Conservation (phyloP, 2,888 invertebrate species). For the Leptopilina myrica region DNA sequence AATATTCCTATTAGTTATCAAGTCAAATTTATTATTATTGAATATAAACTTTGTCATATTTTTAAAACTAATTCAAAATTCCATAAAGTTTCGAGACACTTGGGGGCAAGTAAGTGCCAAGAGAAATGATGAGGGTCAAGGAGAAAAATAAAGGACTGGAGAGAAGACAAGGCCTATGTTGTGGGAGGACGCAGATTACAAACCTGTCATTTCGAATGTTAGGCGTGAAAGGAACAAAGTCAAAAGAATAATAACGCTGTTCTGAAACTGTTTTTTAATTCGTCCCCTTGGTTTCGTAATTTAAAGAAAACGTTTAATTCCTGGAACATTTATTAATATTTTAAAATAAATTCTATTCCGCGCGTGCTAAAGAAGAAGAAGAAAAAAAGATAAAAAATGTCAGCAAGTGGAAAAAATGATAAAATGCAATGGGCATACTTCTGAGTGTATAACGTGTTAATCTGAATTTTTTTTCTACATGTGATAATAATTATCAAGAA, state of each 20-base stretch:
- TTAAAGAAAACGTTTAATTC: too few species aligned
- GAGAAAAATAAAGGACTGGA: slow-evolving; percentile 34
- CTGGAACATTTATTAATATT: too few species aligned
- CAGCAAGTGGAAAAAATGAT: too few species aligned
- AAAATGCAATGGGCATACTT: too few species aligned
- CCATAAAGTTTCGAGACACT: not conserved
- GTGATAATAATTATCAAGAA: too few species aligned
- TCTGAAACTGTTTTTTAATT: not conserved
- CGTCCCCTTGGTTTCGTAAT: too few species aligned
- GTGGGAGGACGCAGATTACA: slow-evolving; percentile 70
- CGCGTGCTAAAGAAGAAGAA: too few species aligned
- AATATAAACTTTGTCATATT: slow-evolving; percentile 1
- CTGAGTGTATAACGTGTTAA: too few species aligned
- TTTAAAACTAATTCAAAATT: slow-evolving; percentile 8
- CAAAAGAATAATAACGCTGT: slow-evolving; percentile 19
- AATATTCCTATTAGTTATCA: too few species aligned
- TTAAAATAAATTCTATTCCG: too few species aligned
- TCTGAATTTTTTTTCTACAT: too few species aligned
- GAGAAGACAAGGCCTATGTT: slow-evolving; percentile 48
- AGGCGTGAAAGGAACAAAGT: slow-evolving; percentile 65
- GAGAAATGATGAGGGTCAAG: slow-evolving; percentile 63
- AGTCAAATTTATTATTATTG: not conserved
- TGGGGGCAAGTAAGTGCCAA: slow-evolving; percentile 50
- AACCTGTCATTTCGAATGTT: slow-evolving; percentile 65
- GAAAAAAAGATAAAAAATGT: too few species aligned